Evolutionary conservation across 2,113 vertebrate genomes (phyloP).

Genomic region (Oxygymnocypris stewartii): DNA sequence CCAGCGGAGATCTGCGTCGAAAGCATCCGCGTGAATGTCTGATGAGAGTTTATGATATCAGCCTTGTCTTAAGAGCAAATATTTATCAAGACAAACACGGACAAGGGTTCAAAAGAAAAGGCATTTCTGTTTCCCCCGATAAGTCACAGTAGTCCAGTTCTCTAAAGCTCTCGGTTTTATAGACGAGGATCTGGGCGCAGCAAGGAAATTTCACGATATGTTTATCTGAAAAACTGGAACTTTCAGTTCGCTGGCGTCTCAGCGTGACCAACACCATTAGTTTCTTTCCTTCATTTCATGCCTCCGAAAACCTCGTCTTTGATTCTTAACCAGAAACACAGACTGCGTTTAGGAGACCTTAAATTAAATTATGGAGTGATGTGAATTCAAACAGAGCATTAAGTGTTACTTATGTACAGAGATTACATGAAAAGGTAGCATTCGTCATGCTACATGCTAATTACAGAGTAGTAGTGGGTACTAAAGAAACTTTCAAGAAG

Average conservation of each 20-base stretch:
- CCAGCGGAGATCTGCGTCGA: not conserved
- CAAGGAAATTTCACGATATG: not conserved
- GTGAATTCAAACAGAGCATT: not conserved
- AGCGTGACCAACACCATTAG: not conserved
- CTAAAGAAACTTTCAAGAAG: slow-evolving; percentile 8
- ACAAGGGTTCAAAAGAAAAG: slow-evolving; percentile 30
- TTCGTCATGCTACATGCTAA: not conserved
- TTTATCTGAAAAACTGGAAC: slow-evolving; percentile 16
- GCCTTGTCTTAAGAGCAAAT: slow-evolving; percentile 26
- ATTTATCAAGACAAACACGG: slow-evolving; percentile 34
- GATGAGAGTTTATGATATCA: slow-evolving; percentile 20
- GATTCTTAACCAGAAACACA: not conserved
- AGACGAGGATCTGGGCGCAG: not conserved
- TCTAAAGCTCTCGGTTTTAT: not conserved
- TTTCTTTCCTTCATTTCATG: not conserved
- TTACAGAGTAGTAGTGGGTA: not conserved
- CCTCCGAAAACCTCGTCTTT: not conserved
- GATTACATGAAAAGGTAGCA: not conserved
- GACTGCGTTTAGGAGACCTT: not conserved
- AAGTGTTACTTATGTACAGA: not conserved
- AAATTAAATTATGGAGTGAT: slow-evolving; percentile 4
- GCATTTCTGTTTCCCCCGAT: slow-evolving; percentile 37
- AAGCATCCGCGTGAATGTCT: not conserved
- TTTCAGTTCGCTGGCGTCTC: not conserved
- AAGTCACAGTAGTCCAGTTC: slow-evolving; percentile 12